Base-by-base conservation (phyloP, 37 sponge, comb jelly and placozoan species). In the Amphimedon queenslandica region DNA sequence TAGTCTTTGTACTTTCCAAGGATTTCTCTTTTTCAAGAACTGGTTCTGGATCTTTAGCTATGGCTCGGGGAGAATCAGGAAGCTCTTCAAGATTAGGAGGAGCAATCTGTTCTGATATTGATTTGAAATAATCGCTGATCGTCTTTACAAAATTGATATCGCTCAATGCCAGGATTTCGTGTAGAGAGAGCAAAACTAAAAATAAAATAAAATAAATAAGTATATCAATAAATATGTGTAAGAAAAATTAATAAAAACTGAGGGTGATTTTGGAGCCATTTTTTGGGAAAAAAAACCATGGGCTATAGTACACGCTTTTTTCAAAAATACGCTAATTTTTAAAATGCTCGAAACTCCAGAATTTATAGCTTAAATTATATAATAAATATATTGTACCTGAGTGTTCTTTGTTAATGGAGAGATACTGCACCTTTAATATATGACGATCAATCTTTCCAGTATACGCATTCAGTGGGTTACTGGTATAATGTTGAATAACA, bases 401-500 rank as follows among this genome's bases (percentile, higher is more conserved):
- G 67, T 83, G 84, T 34, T 83, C 55, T 23, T 76, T 53, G 29
- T 33, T 53, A n/a, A 41, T 27, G 33, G 58, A 77, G 1, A 80
- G 6, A 66, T 83, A 83, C 38, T 37, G 8, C 0, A 83, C 6
- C 18, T 53, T 63, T 28, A 71, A 40, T 0, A 83, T 42, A 1
- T 77, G 84, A 8, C 38, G 30, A 42, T 70, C 81, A 11, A 77
- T 11, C 37, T 33, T 61, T 18, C 84, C 84, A 64, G 84, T 71
- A 66, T 76, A 83, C 57, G 84, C 72, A 20, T 41, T 32, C 10
- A 83, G 66, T 27, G 84, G 84, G 53, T 83, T 83, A 47, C 77
- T 83, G 38, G 77, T 83, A 55, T 78, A 85, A 69, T 78, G 85
- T 55, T 78, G 85, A 18, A 85, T 67, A 34, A 85, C 74, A 57